Evolutionary conservation across 2,797 vertebrate genomes (phyloP).

Genomic region (Falco novaeseelandiae): DNA sequence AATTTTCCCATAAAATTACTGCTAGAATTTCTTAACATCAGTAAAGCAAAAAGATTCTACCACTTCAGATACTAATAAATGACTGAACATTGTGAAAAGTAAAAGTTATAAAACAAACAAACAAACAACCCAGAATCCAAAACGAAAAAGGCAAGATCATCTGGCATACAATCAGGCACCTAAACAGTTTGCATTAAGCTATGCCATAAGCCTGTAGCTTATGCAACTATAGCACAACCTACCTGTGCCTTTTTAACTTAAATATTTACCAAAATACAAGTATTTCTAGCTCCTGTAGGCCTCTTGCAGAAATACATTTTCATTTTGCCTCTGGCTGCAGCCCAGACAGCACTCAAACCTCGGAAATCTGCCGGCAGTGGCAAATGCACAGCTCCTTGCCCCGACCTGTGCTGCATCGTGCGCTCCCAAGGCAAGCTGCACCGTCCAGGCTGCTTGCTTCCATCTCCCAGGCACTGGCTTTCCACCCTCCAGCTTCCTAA

Average conservation of each 20-base stretch:
- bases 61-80: neutral
- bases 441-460: neutral
- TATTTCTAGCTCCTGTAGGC: neutral
- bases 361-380: neutral
- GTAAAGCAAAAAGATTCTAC: neutral
- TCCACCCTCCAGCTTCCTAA: neutral
- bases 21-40: neutral
- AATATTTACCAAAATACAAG: neutral
- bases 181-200: neutral
- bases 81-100: neutral
- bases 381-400: neutral
- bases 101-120: neutral
- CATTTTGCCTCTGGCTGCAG: neutral
- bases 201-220: neutral
- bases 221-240: neutral
- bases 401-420: accelerated
- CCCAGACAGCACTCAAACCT: neutral
- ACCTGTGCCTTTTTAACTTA: neutral
- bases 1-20: neutral
- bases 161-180: neutral
- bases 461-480: neutral
- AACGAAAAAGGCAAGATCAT: neutral
- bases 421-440: neutral
- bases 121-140: neutral
- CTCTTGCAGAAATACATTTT: neutral